A percentile compares a stretch with the other conserved stretches of the same genome.
These are phyloP conservation scores for Serranus cabrilla DNA, from an alignment of 2,797 vertebrate genomes.

Conservation along the genomic window DNA sequence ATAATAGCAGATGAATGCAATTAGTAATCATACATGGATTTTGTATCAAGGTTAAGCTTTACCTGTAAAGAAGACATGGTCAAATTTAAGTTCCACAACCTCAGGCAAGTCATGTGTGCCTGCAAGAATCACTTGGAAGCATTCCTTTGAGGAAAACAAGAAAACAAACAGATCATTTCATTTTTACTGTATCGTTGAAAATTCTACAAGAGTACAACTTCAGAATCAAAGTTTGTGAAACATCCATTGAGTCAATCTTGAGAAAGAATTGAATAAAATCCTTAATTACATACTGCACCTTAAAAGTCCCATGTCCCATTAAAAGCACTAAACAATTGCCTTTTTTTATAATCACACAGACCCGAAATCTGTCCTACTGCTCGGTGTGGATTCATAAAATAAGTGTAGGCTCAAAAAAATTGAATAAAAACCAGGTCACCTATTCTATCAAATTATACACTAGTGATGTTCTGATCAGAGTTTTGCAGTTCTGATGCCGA, in stretches of 20 bases:
- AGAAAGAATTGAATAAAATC: too few relatives aligned
- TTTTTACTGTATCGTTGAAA: neutral
- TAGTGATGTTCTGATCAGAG: too few relatives aligned
- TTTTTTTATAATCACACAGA: too few relatives aligned
- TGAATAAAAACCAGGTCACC: too few relatives aligned
- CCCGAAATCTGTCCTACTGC: too few relatives aligned
- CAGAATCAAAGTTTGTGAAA: neutral
- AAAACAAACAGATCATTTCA: conserved; percentile 29
- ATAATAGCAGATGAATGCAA: neutral
- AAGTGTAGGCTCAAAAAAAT: too few relatives aligned
- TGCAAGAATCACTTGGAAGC: conserved; percentile 83
- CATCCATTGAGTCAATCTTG: neutral
- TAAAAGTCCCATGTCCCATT: neutral
- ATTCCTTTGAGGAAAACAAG: conserved; percentile 79
- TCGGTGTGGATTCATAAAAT: too few relatives aligned
- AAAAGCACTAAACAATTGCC: neutral
- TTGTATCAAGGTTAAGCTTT: conserved; percentile 17
- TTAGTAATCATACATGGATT: neutral
- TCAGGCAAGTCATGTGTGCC: conserved; percentile 75
- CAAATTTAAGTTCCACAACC: conserved; percentile 85
- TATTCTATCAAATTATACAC: too few relatives aligned
- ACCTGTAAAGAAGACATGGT: conserved; percentile 86
- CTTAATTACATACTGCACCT: neutral
- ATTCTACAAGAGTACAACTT: neutral
- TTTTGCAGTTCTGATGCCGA: too few relatives aligned